A percentile compares a stretch with the other conserved stretches of the same genome.
Evolutionary conservation across 1,140 invertebrate genomes (phyloP).

Genomic region (Leptestheria dahalacensis): DNA sequence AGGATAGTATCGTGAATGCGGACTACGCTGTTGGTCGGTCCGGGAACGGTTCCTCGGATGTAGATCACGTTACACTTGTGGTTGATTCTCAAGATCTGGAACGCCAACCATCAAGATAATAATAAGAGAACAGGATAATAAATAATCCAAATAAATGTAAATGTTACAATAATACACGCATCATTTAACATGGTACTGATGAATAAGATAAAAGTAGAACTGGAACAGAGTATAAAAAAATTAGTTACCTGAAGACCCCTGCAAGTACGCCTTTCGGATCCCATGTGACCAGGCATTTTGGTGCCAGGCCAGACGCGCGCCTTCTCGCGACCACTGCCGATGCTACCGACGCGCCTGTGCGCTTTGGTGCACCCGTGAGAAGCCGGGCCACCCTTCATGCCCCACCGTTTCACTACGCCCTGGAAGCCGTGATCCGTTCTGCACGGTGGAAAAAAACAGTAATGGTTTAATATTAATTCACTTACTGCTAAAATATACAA

Average conservation of each 20-base stretch:
- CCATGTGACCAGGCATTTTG: conserved; percentile 96
- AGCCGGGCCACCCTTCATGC: conserved; percentile 83
- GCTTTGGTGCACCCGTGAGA: conserved; percentile 89
- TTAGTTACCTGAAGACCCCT: conserved; percentile 49
- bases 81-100: conserved; percentile 73
- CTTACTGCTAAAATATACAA: no score
- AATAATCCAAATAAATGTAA: not conserved
- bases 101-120: no score
- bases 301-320: conserved; percentile 83
- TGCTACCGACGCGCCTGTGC: conserved; percentile 78
- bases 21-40: conserved; percentile 59
- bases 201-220: not conserved
- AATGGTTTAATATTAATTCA: no score
- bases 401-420: conserved; percentile 92
- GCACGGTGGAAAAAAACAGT: no score
- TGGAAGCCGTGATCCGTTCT: conserved; percentile 91
- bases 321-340: conserved; percentile 69
- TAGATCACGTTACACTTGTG: conserved; percentile 86
- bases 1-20: conserved; percentile 67
- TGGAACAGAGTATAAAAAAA: not conserved
- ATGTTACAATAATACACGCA: not conserved
- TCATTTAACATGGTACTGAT: not conserved
- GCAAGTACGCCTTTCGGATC: conserved; percentile 47
- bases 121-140: conserved; percentile 16
- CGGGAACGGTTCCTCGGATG: conserved; percentile 68